Evolutionary conservation across 1,140 invertebrate species (phyloP).

Genomic region (Papilio glaucus): DNA sequence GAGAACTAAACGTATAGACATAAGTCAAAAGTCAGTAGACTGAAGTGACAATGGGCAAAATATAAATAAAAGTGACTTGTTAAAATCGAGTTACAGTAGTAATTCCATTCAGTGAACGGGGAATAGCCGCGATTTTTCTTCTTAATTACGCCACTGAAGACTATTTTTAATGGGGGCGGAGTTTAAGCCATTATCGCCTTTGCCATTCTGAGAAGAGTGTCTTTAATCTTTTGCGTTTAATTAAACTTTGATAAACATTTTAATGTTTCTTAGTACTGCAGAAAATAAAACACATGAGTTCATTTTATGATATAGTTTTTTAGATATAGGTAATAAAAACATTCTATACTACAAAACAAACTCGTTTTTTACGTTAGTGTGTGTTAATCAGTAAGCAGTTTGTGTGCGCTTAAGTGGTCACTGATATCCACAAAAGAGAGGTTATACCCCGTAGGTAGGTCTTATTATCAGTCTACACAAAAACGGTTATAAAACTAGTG

Average conservation of each 20-base stretch:
- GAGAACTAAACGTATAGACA: no score
- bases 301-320: background rate
- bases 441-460: no score
- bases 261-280: slow-evolving; percentile 9
- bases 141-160: slow-evolving; percentile 53
- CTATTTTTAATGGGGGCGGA: slow-evolving; percentile 53
- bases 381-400: no score
- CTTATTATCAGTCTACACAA: no score
- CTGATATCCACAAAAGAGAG: no score
- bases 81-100: slow-evolving; percentile 29
- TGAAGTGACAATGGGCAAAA: background rate
- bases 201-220: slow-evolving; percentile 39
- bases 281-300: background rate
- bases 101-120: slow-evolving; percentile 33
- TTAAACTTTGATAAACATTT: slow-evolving; percentile 32
- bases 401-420: no score
- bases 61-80: background rate
- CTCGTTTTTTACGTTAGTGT: no score
- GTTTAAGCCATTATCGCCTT: slow-evolving; percentile 51
- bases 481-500: no score
- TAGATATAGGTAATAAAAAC: background rate
- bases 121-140: slow-evolving; percentile 52
- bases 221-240: slow-evolving; percentile 40
- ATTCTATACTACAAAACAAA: no score
- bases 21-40: no score